A percentile compares a stretch with the other conserved stretches of the same genome.
Conservation (phyloP, 2,797 vertebrate genomes). For the Synanceia verrucosa region DNA sequence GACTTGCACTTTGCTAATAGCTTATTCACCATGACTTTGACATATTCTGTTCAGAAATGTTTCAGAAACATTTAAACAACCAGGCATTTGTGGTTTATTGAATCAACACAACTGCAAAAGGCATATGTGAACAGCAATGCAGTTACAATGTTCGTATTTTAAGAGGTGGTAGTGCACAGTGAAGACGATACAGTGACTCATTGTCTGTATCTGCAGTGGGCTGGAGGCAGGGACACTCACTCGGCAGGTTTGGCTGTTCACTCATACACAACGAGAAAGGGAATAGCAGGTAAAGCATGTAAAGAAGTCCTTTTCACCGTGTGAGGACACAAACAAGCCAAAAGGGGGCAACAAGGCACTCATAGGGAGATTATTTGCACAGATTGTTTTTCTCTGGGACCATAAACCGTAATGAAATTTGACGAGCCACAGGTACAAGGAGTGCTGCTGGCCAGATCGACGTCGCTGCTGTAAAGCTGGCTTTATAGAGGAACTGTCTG, state of each 20-base stretch:
- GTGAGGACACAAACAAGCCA: slow-evolving; percentile 11
- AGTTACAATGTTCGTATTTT: neutral
- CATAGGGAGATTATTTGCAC: slow-evolving; percentile 29
- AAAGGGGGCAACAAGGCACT: slow-evolving; percentile 23
- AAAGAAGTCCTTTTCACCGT: neutral
- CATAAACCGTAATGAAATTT: slow-evolving; percentile 30
- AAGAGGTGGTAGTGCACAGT: neutral
- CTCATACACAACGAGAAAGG: neutral
- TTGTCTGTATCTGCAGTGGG: neutral
- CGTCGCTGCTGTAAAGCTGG: slow-evolving; percentile 8
- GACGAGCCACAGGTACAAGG: neutral
- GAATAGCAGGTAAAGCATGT: rapidly evolving
- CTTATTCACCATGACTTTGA: neutral
- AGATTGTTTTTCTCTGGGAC: slow-evolving; percentile 16
- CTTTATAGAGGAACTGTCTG: slow-evolving; percentile 12
- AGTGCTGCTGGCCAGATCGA: slow-evolving; percentile 1
- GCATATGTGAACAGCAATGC: neutral
- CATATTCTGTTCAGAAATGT: neutral
- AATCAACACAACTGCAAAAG: neutral
- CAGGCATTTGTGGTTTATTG: neutral
- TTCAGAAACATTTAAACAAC: neutral
- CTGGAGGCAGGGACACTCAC: neutral
- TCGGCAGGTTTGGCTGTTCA: neutral
- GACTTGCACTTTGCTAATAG: neutral
- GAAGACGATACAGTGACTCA: neutral